A percentile compares a stretch with the other conserved stretches of the same genome.
Evolutionary conservation across 30 jellyfish, hydroid and myxozoan species (phyloP).

Genomic region (Aurelia coerulea): DNA sequence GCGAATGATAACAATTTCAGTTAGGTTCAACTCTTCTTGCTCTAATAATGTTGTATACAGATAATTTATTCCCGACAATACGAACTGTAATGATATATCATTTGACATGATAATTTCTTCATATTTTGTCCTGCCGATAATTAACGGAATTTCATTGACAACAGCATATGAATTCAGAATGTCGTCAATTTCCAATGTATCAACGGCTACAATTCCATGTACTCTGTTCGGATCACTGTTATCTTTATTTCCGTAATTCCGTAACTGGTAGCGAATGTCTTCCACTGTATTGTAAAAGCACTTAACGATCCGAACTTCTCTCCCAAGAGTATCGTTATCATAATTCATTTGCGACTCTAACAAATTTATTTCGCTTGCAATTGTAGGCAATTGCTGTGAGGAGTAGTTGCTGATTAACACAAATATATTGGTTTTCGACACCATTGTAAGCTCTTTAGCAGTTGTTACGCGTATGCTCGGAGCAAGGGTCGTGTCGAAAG

Average conservation of each 20-base stretch:
- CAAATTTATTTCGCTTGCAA: background rate
- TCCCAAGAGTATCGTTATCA: background rate
- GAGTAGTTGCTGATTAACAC: background rate
- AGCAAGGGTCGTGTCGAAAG: background rate
- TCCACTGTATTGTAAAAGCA: conserved; percentile 1
- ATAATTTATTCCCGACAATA: background rate
- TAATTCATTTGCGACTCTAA: background rate
- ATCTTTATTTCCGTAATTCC: background rate
- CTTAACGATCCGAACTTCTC: conserved; percentile 1
- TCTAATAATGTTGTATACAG: background rate
- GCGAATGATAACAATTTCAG: conserved; percentile 36
- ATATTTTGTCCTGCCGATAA: conserved; percentile 32
- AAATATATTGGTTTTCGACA: conserved; percentile 31
- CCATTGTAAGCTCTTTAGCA: background rate
- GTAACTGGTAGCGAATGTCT: conserved; percentile 19
- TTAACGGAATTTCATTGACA: conserved; percentile 24
- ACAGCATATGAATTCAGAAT: conserved; percentile 22
- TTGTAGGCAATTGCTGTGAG: background rate
- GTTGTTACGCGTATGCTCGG: background rate
- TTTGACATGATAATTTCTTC: background rate
- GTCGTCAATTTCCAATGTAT: conserved; percentile 21
- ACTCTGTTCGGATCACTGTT: conserved; percentile 22
- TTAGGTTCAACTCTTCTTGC: conserved; percentile 5
- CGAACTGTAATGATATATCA: conserved; percentile 15
- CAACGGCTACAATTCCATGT: conserved; percentile 54